phyloP scores from a whole-genome alignment of 2,797 vertebrate genomes.

The Gastrophryne carolinensis region DNA sequence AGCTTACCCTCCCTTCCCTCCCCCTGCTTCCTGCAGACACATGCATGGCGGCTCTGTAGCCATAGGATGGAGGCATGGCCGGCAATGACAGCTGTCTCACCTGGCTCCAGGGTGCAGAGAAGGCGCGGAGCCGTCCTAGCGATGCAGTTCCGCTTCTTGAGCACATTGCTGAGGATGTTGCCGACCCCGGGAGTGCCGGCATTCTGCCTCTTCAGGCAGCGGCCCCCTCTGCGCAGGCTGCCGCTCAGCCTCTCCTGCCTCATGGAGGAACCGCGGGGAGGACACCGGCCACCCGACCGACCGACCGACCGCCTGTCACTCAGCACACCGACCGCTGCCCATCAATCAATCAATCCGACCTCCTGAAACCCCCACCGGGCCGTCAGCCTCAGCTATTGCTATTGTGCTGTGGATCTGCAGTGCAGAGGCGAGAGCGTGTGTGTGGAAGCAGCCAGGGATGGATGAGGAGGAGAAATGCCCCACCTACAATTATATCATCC shows the following conservation, averaged over 20 bases:
- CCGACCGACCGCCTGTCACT: background rate
- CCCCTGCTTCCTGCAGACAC: background rate
- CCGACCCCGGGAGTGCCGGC: conserved; percentile 83
- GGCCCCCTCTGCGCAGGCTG: conserved; percentile 79
- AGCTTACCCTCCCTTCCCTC: background rate
- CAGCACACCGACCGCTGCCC: background rate
- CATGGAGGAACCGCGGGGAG: conserved; percentile 64
- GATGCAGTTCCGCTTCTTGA: conserved; percentile 93
- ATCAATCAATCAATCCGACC: conserved; percentile 11
- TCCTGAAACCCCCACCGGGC: too few relatives aligned
- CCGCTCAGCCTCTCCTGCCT: conserved; percentile 78
- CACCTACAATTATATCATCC: conserved; percentile 6
- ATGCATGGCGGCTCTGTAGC: background rate
- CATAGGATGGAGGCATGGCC: background rate
- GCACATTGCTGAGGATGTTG: conserved; percentile 90
- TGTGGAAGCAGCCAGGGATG: too few relatives aligned
- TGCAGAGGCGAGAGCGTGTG: conserved; percentile 59
- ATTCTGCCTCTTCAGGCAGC: conserved; percentile 74
- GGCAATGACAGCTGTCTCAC: conserved; percentile 60
- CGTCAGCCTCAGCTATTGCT: too few relatives aligned
- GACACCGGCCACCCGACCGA: background rate
- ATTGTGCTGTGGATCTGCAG: conserved; percentile 60
- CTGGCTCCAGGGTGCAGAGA: conserved; percentile 96
- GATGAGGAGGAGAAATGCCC: background rate
- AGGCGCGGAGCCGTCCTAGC: conserved; percentile 90